phyloP scores from a whole-genome alignment of 2,113 vertebrate species.

The Pteronura brasiliensis region DNA sequence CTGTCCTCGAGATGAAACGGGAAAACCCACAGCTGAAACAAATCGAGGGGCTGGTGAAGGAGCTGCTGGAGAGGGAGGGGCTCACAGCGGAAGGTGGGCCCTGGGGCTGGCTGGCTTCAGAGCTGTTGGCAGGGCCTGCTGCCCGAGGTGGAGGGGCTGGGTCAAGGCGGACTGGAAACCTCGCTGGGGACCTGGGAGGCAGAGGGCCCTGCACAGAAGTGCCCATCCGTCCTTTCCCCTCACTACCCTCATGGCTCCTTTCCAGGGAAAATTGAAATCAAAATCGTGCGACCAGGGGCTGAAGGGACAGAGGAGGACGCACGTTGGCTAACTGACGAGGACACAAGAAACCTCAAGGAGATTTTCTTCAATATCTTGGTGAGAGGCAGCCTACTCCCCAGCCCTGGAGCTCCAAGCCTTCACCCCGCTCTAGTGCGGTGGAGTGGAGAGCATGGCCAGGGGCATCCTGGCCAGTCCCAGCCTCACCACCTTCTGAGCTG shows the following conservation, averaged over 20 bases:
- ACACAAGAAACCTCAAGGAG: slow-evolving; percentile 94
- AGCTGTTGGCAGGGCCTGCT: slow-evolving; percentile 55
- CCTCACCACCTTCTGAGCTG: not conserved
- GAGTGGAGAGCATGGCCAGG: not conserved
- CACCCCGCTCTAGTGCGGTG: not conserved
- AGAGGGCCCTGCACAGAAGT: not conserved
- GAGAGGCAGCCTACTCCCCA: slow-evolving; percentile 47
- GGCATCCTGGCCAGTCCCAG: not conserved
- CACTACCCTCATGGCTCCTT: not conserved
- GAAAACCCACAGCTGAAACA: slow-evolving; percentile 93
- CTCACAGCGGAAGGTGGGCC: slow-evolving; percentile 93
- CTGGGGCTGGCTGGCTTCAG: slow-evolving; percentile 53
- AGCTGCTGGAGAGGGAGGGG: slow-evolving; percentile 96
- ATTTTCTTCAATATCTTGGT: slow-evolving; percentile 96
- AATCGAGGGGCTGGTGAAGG: slow-evolving; percentile 95
- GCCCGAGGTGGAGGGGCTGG: slow-evolving; percentile 39
- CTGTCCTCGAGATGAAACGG: slow-evolving; percentile 90
- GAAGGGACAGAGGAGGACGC: slow-evolving; percentile 86
- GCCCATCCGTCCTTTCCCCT: not conserved
- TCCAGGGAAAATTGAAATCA: slow-evolving; percentile 95
- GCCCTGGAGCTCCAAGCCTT: not conserved
- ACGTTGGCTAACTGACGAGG: slow-evolving; percentile 94
- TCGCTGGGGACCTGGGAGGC: not conserved
- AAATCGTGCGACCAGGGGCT: slow-evolving; percentile 89
- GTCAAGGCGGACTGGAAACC: slow-evolving; percentile 9